phyloP scores from a whole-genome alignment of 2,888 invertebrate genomes.

The Agriotes lineatus region DNA sequence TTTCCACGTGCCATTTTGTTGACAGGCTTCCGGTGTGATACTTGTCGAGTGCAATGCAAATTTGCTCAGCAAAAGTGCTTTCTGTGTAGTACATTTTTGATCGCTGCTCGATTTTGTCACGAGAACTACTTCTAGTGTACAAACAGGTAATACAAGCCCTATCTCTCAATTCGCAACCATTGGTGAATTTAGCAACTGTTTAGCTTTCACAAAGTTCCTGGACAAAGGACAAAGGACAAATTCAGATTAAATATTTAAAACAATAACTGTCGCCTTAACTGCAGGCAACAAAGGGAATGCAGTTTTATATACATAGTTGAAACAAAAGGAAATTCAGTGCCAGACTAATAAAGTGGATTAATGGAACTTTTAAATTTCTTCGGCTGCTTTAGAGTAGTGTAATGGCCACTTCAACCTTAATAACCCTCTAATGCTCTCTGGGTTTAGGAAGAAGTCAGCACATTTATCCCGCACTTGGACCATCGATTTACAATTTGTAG shows the following conservation, averaged over 20 bases:
- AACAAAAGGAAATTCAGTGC: not conserved
- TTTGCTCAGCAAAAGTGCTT: not conserved
- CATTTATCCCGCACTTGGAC: conserved; percentile 31
- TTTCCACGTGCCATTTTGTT: conserved; percentile 4
- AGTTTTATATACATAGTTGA: not conserved
- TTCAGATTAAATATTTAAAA: too few relatives aligned
- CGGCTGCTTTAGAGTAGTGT: conserved; percentile 36
- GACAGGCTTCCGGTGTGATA: not conserved
- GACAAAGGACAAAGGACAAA: too few relatives aligned
- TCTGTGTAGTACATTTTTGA: not conserved
- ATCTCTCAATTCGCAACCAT: too few relatives aligned
- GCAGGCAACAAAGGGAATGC: not conserved
- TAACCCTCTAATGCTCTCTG: conserved; percentile 38
- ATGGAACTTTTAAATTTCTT: conserved; percentile 43
- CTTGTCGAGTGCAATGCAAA: not conserved
- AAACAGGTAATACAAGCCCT: too few relatives aligned
- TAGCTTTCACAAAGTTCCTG: too few relatives aligned
- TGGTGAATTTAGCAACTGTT: too few relatives aligned
- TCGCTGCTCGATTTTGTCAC: too few relatives aligned
- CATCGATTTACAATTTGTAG: conserved; percentile 36
- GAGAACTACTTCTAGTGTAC: too few relatives aligned
- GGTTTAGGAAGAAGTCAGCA: conserved; percentile 29
- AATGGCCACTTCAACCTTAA: conserved; percentile 41
- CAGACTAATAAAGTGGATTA: conserved; percentile 28
- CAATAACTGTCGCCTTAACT: too few relatives aligned